A percentile compares a stretch with the other conserved stretches of the same genome.
phyloP scores from a whole-genome alignment of 1,140 invertebrate genomes.

The Drosophila nannoptera region DNA sequence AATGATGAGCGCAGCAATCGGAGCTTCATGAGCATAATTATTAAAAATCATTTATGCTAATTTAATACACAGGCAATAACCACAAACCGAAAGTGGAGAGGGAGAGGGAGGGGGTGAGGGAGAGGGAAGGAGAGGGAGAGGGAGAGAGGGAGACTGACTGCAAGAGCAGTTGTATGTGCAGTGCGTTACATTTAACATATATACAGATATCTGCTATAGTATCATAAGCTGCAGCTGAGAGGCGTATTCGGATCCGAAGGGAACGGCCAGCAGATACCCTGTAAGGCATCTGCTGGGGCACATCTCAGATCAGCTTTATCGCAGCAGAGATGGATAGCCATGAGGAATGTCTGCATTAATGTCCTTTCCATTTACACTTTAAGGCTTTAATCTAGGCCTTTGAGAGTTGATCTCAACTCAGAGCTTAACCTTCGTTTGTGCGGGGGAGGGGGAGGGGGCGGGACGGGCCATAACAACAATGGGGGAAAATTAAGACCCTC shows the following conservation, averaged over 20 bases:
- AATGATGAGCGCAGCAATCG: constrained; percentile 22
- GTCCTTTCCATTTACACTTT: neutral
- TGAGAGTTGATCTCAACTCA: constrained; percentile 31
- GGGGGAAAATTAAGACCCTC: constrained; percentile 68
- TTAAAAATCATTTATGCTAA: constrained; percentile 78
- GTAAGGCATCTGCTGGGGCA: too few species aligned
- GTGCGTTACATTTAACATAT: too few species aligned
- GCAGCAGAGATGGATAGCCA: neutral
- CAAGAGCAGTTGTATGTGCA: too few species aligned
- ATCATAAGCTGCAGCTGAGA: too few species aligned
- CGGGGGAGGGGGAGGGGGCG: constrained; percentile 25
- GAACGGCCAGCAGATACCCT: too few species aligned
- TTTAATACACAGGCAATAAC: constrained; percentile 76
- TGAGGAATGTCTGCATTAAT: constrained; percentile 15
- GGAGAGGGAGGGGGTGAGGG: too few species aligned
- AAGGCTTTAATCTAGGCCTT: constrained; percentile 59
- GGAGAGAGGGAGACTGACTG: too few species aligned
- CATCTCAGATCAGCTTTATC: too few species aligned
- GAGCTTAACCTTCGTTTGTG: constrained; percentile 50
- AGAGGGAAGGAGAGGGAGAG: too few species aligned
- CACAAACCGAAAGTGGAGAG: constrained; percentile 40
- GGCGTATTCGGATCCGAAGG: too few species aligned
- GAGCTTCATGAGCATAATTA: constrained; percentile 67
- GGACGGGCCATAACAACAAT: constrained; percentile 44
- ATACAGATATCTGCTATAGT: too few species aligned